Evolutionary conservation across 2,797 vertebrate genomes (phyloP).

Genomic region (Vultur gryphus): DNA sequence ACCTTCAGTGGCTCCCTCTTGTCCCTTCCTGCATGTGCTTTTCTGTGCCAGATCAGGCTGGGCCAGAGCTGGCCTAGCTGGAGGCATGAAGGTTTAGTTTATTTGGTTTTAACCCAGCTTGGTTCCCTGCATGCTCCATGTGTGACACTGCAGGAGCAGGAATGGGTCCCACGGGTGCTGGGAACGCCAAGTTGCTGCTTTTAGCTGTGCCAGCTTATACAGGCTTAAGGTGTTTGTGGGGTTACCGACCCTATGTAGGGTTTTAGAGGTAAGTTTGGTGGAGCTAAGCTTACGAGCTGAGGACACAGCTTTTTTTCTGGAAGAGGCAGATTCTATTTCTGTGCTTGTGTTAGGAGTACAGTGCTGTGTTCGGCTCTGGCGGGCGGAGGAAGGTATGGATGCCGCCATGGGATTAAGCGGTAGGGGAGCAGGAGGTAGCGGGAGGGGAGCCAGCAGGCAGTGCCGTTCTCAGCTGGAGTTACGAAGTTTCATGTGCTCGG

Average conservation of each 20-base stretch:
- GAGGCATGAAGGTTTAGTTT: background rate
- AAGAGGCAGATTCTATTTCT: background rate
- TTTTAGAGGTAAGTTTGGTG: background rate
- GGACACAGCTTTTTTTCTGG: background rate
- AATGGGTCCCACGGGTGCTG: fast-evolving
- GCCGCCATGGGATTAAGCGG: fast-evolving
- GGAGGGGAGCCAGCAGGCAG: background rate
- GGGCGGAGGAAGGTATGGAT: background rate
- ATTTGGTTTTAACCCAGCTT: background rate
- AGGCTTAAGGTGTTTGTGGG: background rate
- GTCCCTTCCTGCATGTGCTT: background rate
- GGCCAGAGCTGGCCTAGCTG: background rate
- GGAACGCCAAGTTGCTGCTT: fast-evolving
- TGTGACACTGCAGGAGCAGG: background rate
- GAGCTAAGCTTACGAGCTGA: background rate
- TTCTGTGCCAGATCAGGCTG: background rate
- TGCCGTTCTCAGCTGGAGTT: background rate
- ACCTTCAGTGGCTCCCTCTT: background rate
- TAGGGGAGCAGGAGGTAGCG: background rate
- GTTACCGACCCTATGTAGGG: background rate
- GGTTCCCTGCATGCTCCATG: fast-evolving
- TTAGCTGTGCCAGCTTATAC: fast-evolving
- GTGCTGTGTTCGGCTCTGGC: fast-evolving
- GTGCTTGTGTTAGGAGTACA: background rate
- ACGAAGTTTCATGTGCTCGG: fast-evolving